A percentile compares a stretch with the other conserved stretches of the same genome.
Conservation (phyloP, 2,888 invertebrate genomes). For the Camptogramma bilineatum region DNA sequence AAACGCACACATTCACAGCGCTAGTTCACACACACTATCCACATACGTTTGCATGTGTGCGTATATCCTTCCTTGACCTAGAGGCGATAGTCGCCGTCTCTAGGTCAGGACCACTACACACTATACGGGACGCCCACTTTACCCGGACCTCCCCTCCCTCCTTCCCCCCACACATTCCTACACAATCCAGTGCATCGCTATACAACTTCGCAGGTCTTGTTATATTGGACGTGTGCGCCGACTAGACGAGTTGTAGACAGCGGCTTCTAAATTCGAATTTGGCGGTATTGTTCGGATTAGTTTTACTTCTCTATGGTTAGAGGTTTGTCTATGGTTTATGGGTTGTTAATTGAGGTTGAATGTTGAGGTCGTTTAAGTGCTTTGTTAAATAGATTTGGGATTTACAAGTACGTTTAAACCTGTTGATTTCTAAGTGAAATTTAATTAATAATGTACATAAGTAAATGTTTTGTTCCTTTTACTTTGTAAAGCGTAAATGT, state of each 20-base stretch:
- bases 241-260: slow-evolving; percentile 80
- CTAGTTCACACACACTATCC: slow-evolving; percentile 39
- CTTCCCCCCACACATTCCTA: slow-evolving; percentile 30
- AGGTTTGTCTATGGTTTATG: slow-evolving; percentile 43
- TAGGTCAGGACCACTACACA: slow-evolving; percentile 83
- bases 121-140: slow-evolving; percentile 66
- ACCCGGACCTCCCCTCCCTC: slow-evolving; percentile 52
- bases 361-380: slow-evolving; percentile 25
- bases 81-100: slow-evolving; percentile 77
- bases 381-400: slow-evolving; percentile 21
- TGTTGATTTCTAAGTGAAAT: slow-evolving; percentile 14
- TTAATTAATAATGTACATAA: not conserved
- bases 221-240: slow-evolving; percentile 61
- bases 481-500: too few relatives aligned
- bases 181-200: slow-evolving; percentile 54
- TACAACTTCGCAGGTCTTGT: slow-evolving; percentile 55
- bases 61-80: slow-evolving; percentile 85
- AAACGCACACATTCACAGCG: slow-evolving; percentile 41
- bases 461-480: too few relatives aligned
- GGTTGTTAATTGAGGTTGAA: slow-evolving; percentile 28
- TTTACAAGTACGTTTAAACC: slow-evolving; percentile 18
- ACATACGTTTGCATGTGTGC: slow-evolving; percentile 64
- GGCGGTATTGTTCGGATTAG: slow-evolving; percentile 44
- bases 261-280: slow-evolving; percentile 51
- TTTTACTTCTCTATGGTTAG: slow-evolving; percentile 51